These are phyloP conservation scores for Mongoloraphidia duomilia DNA, from an alignment of 2,888 invertebrate genomes.

Conservation along the genomic window DNA sequence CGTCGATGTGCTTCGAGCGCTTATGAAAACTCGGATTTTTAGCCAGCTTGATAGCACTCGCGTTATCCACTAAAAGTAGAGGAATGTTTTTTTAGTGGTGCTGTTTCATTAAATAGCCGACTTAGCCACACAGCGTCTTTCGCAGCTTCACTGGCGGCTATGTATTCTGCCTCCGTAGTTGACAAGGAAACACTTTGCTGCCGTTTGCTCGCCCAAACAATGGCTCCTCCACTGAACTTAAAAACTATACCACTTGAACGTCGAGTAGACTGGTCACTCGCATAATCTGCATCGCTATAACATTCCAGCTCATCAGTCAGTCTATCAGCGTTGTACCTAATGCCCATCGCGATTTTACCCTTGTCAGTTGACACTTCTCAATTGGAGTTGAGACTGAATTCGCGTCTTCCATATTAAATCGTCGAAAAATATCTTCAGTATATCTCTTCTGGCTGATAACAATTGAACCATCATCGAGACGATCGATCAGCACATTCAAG, in stretches of 20 bases:
- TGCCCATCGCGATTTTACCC: neutral
- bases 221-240: slow-evolving; percentile 13
- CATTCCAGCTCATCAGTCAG: slow-evolving; percentile 6
- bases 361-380: neutral
- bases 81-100: slow-evolving; percentile 3
- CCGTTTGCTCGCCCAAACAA: slow-evolving; percentile 20
- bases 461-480: slow-evolving; percentile 9
- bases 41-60: slow-evolving; percentile 13
- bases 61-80: slow-evolving; percentile 10
- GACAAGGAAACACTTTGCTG: slow-evolving; percentile 20
- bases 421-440: slow-evolving; percentile 6
- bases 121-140: slow-evolving; percentile 21
- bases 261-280: slow-evolving; percentile 11
- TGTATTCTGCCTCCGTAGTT: slow-evolving; percentile 20
- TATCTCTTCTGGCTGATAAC: slow-evolving; percentile 10
- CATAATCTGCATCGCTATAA: slow-evolving; percentile 16
- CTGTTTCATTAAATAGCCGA: slow-evolving; percentile 11
- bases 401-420: too few relatives aligned
- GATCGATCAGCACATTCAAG: slow-evolving; percentile 12
- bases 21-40: slow-evolving; percentile 16
- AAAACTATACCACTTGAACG: slow-evolving; percentile 13
- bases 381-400: too few relatives aligned
- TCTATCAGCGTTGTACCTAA: slow-evolving; percentile 4
- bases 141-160: slow-evolving; percentile 19
- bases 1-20: slow-evolving; percentile 12